Base-by-base conservation (phyloP, 2,888 invertebrate genomes). In the Caenorhabditis sp. region DNA sequence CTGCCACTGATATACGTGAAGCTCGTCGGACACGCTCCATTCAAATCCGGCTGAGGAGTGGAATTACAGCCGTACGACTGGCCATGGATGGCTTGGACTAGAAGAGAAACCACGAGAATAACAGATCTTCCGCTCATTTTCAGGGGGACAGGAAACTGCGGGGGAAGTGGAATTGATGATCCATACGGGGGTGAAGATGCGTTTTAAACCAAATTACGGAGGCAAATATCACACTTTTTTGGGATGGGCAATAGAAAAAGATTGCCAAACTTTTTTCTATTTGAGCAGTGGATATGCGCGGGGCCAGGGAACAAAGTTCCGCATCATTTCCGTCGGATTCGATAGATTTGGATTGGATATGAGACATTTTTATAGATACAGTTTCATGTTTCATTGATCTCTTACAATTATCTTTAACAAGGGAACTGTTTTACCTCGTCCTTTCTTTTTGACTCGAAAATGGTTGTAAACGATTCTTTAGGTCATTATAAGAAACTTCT, bases 1-100 rank as follows among this genome's bases (percentile, higher is more conserved):
- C 51, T 65, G 26, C 55, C 74, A 40, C 65, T 74, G 28, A 74
- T 74, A 50, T 64, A 64, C 15, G 74, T 74, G 51, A 58, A 74
- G 20, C 24, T 50, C 15, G 58, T 47, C 18, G 74, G 74, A 60
- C 74, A 74, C 0, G 74, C 58, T n/a, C 74, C 74, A 24, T 74
- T 74, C 28, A 74, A 40, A 32, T 74, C 74, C 20, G 74, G 74
- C 13, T 64, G 65, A 2, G 65, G 74, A n/a, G 51, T 35, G 1
- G 74, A 74, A 6, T 53, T 74, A 35, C 74, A 74, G 44, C 74
- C 74, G 24, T 65, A 64, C 4, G 20, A 60, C 24, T 74, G 74
- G 37, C 58, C 58, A 24, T 24, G 20, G 13, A 58, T 35, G 5
- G 3, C 1, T 6, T 22, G 26, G 32, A 58, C 56, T 0, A 72